phyloP scores from a whole-genome alignment of 2,797 vertebrate genomes.

The Notoglanidium macrostoma region DNA sequence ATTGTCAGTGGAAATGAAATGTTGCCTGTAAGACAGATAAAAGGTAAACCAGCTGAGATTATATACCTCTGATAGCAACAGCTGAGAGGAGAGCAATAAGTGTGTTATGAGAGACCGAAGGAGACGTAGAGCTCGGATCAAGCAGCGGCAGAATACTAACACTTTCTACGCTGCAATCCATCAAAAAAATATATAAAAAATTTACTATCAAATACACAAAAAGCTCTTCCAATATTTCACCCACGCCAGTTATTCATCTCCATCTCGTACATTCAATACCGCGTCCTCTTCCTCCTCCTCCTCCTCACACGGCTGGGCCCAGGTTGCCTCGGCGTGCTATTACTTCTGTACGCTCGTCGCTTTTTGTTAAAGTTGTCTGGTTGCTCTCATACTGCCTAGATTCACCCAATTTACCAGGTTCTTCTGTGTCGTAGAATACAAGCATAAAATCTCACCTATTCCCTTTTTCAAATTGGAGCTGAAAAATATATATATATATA shows the following conservation, averaged over 20 bases:
- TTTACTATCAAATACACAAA: neutral
- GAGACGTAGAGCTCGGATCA: constrained; percentile 6
- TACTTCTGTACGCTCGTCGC: neutral
- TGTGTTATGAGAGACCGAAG: neutral
- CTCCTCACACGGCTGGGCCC: neutral
- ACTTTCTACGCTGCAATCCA: neutral
- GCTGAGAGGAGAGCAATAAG: neutral
- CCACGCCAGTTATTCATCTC: neutral
- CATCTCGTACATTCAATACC: too few species aligned
- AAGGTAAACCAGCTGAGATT: neutral
- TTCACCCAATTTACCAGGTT: neutral
- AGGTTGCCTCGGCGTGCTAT: neutral
- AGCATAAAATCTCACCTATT: neutral
- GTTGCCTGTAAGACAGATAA: neutral
- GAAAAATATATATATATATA: neutral
- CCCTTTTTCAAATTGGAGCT: neutral
- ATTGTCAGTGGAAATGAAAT: constrained; percentile 17
- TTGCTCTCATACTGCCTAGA: neutral
- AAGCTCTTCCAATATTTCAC: neutral
- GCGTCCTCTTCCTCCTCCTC: neutral
- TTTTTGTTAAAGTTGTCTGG: neutral
- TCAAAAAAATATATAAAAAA: constrained; percentile 11
- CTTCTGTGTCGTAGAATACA: neutral
- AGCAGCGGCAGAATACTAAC: neutral
- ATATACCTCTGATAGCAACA: neutral